Evolutionary conservation across 2,888 invertebrate species (phyloP), one percentile per base, ranked within the genome.

Genomic region (Tribolium freemani): DNA sequence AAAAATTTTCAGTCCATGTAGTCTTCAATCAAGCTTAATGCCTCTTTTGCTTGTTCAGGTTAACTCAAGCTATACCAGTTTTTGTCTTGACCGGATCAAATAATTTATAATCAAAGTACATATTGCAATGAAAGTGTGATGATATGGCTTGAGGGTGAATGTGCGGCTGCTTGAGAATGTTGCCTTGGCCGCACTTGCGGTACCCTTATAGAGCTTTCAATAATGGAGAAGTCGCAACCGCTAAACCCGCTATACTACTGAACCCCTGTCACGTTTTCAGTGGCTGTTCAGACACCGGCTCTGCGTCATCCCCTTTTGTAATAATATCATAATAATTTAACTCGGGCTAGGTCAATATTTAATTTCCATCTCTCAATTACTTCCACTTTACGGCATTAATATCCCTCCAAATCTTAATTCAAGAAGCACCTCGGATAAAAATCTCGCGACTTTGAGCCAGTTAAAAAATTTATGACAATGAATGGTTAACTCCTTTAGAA

Each of bases 81-180:
- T 68, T 68, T 50, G 68, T 50, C 58, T 57, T 21, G 68, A 57
- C 68, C 71, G 21, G 50, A 54, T 44, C 63, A 63, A 60, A 68
- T 74, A 69, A 72, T 74, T 74, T 73, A 74, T 69, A 69, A 73
- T 66, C 72, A 72, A 16, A 67, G 69, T 69, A 72, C 67, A 74
- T 70, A 71, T 67, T 67, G 73, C 75, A 75, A 75, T 75, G 75
- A 77, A 77, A 77, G 73, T 75, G 75, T 75, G 75, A 77, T 77
- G 77, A 77, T 76, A 73, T 67, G 74, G 72, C 61, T 64, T 72
- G 38, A 38, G 16, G 61, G 70, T 54, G 56, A 70, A 67, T 66
- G 66, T 73, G 70, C 54, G 69, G 72, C 57, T 72, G 68, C 53
- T 71, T 50, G 63, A 71, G 71, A 71, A 71, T 64, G 58, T 46